Base-by-base conservation (phyloP, 2,113 vertebrate genomes). In the Onychorhynchus coronatus region DNA sequence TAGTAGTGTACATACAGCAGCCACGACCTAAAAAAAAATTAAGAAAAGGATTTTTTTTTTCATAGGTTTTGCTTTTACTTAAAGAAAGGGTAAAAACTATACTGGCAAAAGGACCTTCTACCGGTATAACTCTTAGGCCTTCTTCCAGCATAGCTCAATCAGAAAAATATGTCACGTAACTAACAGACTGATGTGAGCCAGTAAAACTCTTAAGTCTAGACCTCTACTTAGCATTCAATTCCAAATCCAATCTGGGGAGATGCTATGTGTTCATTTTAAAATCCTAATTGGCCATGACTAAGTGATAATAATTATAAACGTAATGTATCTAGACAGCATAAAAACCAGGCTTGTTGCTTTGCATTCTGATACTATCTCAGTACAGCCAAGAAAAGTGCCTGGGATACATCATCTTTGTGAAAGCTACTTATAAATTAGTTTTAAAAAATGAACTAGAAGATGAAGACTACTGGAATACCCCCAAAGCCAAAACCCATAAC, bases 141-240 rank as follows among this genome's bases (percentile, higher is more conserved):
- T 41, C 30, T 90, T 91, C 82, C 90, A 93, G 42, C 31, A n/a
- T 19, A 88, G 46, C 33, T 89, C 17, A 62, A 49, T 65, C 73
- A 89, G 65, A 47, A 96, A 89, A 93, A 94, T 82, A 41, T 37
- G 89, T 81, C 41, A 55, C 27, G 74, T 65, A 80, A 37, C 53
- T 55, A 83, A 61, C 46, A 80, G 67, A 85, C 24, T 44, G 52
- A 85, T 52, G 12, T 79, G 41, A 95, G 65, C 52, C 70, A 95
- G 49, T 86, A 95, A 95, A 95, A 89, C 47, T 84, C 86, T 27
- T 55, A 74, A 81, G 89, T 94, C 83, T 96, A 95, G 88, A 91
- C 75, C 67, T 65, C 59, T 66, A 61, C 50, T 94, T 91, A 91
- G 55, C 27, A 52, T 92, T 70, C 2, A 2, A 44, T 71, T 88